phyloP scores from a whole-genome alignment of 2,113 vertebrate genomes.

The Corydoras sp. region DNA sequence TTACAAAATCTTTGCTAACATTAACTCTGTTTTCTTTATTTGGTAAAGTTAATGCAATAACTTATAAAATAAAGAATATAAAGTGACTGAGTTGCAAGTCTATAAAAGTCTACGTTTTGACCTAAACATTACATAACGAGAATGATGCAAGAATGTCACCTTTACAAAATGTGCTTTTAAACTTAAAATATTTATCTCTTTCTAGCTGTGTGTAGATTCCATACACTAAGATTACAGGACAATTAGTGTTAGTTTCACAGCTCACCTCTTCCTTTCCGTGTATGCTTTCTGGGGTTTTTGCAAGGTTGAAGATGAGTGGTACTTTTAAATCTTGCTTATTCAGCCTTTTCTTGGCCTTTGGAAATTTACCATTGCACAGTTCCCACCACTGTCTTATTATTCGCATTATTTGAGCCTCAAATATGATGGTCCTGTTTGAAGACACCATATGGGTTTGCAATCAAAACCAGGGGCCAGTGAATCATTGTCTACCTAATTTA shows the following conservation, averaged over 20 bases:
- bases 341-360: slow-evolving; percentile 15
- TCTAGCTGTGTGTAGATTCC: neutral
- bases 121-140: too few relatives aligned
- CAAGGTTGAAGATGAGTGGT: neutral
- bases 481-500: slow-evolving; percentile 56
- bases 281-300: neutral
- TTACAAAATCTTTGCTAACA: too few relatives aligned
- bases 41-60: too few relatives aligned
- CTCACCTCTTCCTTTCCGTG: neutral
- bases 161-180: slow-evolving; percentile 1
- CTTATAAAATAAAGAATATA: too few relatives aligned
- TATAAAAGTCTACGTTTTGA: too few relatives aligned
- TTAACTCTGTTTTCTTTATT: too few relatives aligned
- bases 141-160: too few relatives aligned
- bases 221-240: neutral
- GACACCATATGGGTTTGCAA: slow-evolving; percentile 64
- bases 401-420: slow-evolving; percentile 59
- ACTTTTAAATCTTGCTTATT: slow-evolving; percentile 29
- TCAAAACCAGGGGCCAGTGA: slow-evolving; percentile 53
- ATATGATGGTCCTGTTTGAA: slow-evolving; percentile 59
- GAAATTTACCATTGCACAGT: slow-evolving; percentile 36
- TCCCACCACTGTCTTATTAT: slow-evolving; percentile 50
- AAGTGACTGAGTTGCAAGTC: too few relatives aligned
- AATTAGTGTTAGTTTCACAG: neutral
- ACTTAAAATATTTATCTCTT: slow-evolving; percentile 25